Evolutionary conservation across 1,140 invertebrate species (phyloP), one percentile per base, ranked within the genome.

Genomic region (Aphelinus atriplicis): DNA sequence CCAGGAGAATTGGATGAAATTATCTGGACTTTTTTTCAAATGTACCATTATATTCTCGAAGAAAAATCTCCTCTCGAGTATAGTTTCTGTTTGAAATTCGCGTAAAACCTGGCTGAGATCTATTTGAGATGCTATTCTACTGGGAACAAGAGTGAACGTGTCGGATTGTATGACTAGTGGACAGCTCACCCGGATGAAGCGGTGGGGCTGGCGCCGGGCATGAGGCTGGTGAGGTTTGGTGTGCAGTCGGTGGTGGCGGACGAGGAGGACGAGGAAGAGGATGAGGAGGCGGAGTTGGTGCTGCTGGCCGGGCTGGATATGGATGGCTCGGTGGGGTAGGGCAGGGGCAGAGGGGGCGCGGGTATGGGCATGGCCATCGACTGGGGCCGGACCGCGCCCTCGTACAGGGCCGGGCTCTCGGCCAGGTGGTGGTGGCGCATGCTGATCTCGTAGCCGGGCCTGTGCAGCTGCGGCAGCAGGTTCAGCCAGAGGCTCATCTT

Each of bases 401-500:
- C 92, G 80, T 93, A 93, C 74, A 91, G 90, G 81, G 90, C 89
- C n/a, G 91, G 88, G 67, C 89, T 91, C 77, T 94, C 92, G 76
- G 93, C 90, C 77, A 92, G 89, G 82, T 94, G 92, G 85, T 94
- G 94, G 84, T 94, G 93, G n/a, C 92, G 88, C 91, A 94, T 93
- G 62, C 90, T 93, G 76, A 94, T 90, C 82, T 94, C 93, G 78
- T 93, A 92, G 47, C 93, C 93, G 1, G 94, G 93, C 48, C 92
- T 88, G 82, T 95, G 93, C n/a, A 95, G 87, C 82, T 96, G 95
- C 2, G 96, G 96, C 75, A 97, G 93, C 48, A 97, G 90, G 81
- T 96, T 95, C 72, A 96, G 85, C 96, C 96, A 98, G 73, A 97
- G 91, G n/a, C 95, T 96, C 89, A 97, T 92, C 85, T 97, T 96